Base-by-base conservation (phyloP, 2,113 vertebrate species). In the Lates calcarifer region DNA sequence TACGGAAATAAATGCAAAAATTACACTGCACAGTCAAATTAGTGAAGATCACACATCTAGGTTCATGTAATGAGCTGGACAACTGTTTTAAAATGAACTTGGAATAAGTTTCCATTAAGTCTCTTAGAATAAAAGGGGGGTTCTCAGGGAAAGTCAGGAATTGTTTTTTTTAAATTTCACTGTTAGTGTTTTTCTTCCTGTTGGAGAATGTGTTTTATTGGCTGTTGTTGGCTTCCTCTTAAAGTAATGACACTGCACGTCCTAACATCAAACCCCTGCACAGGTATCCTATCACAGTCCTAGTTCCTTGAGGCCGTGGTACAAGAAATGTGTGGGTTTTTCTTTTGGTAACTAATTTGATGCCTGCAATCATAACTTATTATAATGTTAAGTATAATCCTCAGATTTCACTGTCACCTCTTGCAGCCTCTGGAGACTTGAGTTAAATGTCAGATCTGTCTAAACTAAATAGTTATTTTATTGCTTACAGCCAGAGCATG, bases 1-100 rank as follows among this genome's bases (percentile, higher is more conserved):
- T 93, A 94, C 89, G 94, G 83, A 92, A 91, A 92, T 91, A 73
- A 77, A 91, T 87, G 90, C 79, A 90, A 90, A 87, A 82, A 28
- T 57, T 18, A 61, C 3, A 74, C n/a, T 66, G 82, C 33, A 28
- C 24, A 55, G 26, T 26, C 45, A 84, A 77, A 83, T 77, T 4
- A 58, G 49, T 28, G 14, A 18, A 57, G 53, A 22, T 43, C 14
- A 18, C 66, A 49, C 1, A 6, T 51, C n/a, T 13, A 6, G 41
- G 5, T 26, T 51, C 6, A 28, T 13, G 20, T 3, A 51, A 29
- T 26, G 13, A 15, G 2, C 29, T 24, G 12, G 2, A 3, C 22
- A 65, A 41, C 12, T 4, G 45, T 41, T 69, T 47, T n/a, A 3
- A 33, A 20, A 41, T 13, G 1, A 18, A 18, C 12, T 24, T 12